phyloP scores from a whole-genome alignment of 2,797 vertebrate genomes.

The Sebastes vulpes region DNA sequence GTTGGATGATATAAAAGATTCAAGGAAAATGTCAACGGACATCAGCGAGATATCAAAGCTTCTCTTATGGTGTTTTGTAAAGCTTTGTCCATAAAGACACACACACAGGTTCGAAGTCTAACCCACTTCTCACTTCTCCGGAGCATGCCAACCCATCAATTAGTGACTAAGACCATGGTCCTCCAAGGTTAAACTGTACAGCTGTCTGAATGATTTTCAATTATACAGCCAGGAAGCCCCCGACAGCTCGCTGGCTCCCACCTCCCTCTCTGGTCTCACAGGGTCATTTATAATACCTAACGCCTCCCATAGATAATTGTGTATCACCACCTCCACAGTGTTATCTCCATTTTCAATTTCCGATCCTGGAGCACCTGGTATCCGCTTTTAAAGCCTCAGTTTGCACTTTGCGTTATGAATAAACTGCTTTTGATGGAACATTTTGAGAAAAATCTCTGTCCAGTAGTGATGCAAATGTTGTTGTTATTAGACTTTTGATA shows the following conservation, averaged over 20 bases:
- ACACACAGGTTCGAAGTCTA: slow-evolving; percentile 17
- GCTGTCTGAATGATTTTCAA: slow-evolving; percentile 87
- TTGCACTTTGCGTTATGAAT: slow-evolving; percentile 19
- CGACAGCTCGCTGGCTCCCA: slow-evolving; percentile 57
- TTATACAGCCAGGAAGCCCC: slow-evolving; percentile 78
- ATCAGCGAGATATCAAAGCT: neutral
- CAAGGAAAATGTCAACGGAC: slow-evolving; percentile 11
- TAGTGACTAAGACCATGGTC: slow-evolving; percentile 76
- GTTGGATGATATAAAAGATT: slow-evolving; percentile 4
- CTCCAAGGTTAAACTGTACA: slow-evolving; percentile 87
- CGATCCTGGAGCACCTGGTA: slow-evolving; percentile 50
- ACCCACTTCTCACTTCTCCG: slow-evolving; percentile 49
- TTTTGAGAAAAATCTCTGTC: neutral
- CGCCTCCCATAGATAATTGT: slow-evolving; percentile 68
- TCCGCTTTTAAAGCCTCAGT: slow-evolving; percentile 11
- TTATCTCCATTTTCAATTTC: slow-evolving; percentile 76
- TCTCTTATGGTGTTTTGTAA: neutral
- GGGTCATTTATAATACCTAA: slow-evolving; percentile 76
- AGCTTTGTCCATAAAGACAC: slow-evolving; percentile 11
- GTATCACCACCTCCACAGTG: slow-evolving; percentile 48
- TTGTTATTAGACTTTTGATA: neutral
- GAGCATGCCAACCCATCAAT: slow-evolving; percentile 79
- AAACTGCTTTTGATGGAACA: slow-evolving; percentile 33
- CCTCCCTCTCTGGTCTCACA: slow-evolving; percentile 55
- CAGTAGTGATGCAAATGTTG: neutral